Conservation (phyloP, 2,113 vertebrate genomes). For the Poeciliopsis retropinna region DNA sequence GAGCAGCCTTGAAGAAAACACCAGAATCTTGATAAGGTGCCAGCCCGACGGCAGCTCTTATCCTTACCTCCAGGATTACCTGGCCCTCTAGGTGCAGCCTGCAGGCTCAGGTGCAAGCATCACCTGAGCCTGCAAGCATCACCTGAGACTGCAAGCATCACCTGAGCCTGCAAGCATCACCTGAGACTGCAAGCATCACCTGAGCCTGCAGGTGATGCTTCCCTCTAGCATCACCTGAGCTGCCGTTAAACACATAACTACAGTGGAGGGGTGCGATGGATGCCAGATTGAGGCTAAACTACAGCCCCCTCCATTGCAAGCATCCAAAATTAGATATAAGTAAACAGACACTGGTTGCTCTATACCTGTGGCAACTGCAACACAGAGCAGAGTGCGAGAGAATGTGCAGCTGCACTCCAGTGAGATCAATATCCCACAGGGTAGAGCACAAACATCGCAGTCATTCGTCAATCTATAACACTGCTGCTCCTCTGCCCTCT, state of each 20-base stretch:
- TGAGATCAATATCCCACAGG: slow-evolving; percentile 71
- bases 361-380: slow-evolving; percentile 21
- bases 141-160: too few relatives aligned
- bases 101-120: too few relatives aligned
- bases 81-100: slow-evolving; percentile 22
- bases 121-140: too few relatives aligned
- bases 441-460: slow-evolving; percentile 59
- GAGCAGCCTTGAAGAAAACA: slow-evolving; percentile 46
- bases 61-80: slow-evolving; percentile 36
- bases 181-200: too few relatives aligned
- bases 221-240: slow-evolving; percentile 13
- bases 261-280: slow-evolving; percentile 29
- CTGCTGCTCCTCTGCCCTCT: slow-evolving; percentile 55
- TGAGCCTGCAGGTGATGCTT: too few relatives aligned
- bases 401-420: slow-evolving; percentile 28
- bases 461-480: slow-evolving; percentile 68
- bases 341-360: slow-evolving; percentile 31
- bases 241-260: slow-evolving; percentile 33
- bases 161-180: too few relatives aligned
- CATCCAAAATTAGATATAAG: slow-evolving; percentile 17
- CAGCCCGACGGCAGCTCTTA: background rate
- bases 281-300: slow-evolving; percentile 4
- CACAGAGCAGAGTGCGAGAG: slow-evolving; percentile 7
- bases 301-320: slow-evolving; percentile 4
- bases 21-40: slow-evolving; percentile 62